Percentiles rank a stretch among this genome's conserved stretches.
These are phyloP conservation scores for Drosophila subsilvestris DNA, from an alignment of 2,888 invertebrate genomes.

Conservation along the genomic window DNA sequence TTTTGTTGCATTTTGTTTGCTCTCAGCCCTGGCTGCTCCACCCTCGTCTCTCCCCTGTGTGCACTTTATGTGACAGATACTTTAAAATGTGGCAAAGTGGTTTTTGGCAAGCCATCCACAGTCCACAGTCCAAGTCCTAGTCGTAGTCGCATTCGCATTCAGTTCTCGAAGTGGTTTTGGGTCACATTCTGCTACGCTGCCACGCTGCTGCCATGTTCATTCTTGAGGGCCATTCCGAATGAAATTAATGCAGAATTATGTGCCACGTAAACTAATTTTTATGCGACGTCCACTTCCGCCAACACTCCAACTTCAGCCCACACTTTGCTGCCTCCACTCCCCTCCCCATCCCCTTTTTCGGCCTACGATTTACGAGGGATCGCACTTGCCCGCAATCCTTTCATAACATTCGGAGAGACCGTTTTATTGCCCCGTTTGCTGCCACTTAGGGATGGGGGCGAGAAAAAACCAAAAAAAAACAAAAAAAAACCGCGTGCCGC, in stretches of 20 bases:
- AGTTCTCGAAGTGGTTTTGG: conserved; percentile 12
- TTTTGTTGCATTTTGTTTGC: conserved; percentile 71
- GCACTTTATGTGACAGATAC: conserved; percentile 72
- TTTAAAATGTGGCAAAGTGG: conserved; percentile 74
- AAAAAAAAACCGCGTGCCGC: conserved; percentile 54
- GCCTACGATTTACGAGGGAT: conserved; percentile 69
- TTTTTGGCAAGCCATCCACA: conserved; percentile 51
- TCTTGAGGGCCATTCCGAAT: conserved; percentile 19
- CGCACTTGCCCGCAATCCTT: conserved; percentile 70
- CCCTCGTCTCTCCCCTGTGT: conserved; percentile 26
- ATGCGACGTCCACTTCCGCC: conserved; percentile 33
- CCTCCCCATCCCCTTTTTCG: background rate
- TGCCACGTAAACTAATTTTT: conserved; percentile 76
- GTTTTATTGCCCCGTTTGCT: conserved; percentile 69
- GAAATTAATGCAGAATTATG: conserved; percentile 75
- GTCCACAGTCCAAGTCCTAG: conserved; percentile 1
- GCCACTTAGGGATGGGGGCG: conserved; percentile 55
- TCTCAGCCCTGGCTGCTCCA: conserved; percentile 16
- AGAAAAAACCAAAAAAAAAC: conserved; percentile 22
- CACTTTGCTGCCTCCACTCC: background rate
- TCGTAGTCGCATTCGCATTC: conserved; percentile 19
- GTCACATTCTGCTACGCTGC: conserved; percentile 6
- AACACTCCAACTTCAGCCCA: background rate
- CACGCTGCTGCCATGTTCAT: background rate
- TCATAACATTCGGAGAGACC: conserved; percentile 66